phyloP scores from a whole-genome alignment of 2,888 invertebrate genomes.

The Molanna angustata region DNA sequence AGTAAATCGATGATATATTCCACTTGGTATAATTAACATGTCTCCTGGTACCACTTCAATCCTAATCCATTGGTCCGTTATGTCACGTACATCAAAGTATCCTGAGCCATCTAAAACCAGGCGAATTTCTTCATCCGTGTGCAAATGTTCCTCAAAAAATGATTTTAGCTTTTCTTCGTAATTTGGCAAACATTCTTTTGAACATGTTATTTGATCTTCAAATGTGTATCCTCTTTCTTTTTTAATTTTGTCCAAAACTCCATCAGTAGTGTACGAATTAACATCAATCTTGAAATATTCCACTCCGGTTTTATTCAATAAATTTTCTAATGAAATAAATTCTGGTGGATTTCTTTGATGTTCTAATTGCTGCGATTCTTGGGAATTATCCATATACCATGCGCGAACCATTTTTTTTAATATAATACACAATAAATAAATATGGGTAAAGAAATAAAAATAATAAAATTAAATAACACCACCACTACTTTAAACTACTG shows the following conservation, averaged over 20 bases:
- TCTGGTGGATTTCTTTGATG: conserved; percentile 79
- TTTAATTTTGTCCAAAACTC: conserved; percentile 65
- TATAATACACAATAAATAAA: too few relatives aligned
- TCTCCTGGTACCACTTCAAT: conserved; percentile 84
- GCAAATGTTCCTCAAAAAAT: conserved; percentile 91
- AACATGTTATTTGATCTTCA: conserved; percentile 80
- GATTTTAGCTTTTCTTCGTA: conserved; percentile 84
- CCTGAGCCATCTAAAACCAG: conserved; percentile 86
- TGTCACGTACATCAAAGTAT: conserved; percentile 92
- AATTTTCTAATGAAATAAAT: conserved; percentile 63
- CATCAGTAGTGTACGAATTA: conserved; percentile 65
- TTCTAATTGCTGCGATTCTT: conserved; percentile 75
- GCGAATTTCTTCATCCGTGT: conserved; percentile 95
- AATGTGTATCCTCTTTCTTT: conserved; percentile 76
- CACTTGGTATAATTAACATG: conserved; percentile 88
- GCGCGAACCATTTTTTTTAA: conserved; percentile 72
- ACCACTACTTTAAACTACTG: too few relatives aligned
- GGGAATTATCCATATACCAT: conserved; percentile 77
- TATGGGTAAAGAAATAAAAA: too few relatives aligned
- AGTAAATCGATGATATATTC: conserved; percentile 96
- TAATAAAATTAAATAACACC: too few relatives aligned
- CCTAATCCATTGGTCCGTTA: conserved; percentile 86
- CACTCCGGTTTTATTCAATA: conserved; percentile 75
- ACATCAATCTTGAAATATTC: conserved; percentile 87
- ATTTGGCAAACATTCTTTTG: conserved; percentile 73